Evolutionary conservation across 2,888 invertebrate species (phyloP).

Genomic region (Gnatocerus cornutus): DNA sequence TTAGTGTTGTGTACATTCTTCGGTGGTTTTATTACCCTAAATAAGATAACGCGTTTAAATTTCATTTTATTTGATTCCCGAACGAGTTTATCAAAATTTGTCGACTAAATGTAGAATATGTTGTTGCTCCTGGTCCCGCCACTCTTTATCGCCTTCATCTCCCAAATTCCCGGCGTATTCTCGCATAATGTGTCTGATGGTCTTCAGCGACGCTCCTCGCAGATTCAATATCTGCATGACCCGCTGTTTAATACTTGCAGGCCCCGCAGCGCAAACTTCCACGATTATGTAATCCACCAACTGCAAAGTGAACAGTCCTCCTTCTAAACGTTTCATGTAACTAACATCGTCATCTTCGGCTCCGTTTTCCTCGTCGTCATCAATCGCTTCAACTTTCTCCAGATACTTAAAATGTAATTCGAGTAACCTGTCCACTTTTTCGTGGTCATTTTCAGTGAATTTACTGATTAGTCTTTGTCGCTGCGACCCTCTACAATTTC

Average conservation of each 20-base stretch:
- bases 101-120: slow-evolving; percentile 94
- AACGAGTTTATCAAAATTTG: slow-evolving; percentile 83
- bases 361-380: slow-evolving; percentile 77
- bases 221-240: slow-evolving; percentile 92
- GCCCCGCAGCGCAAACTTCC: slow-evolving; percentile 84
- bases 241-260: slow-evolving; percentile 84
- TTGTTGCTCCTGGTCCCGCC: slow-evolving; percentile 91
- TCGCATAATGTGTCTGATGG: slow-evolving; percentile 94
- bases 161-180: slow-evolving; percentile 97
- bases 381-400: slow-evolving; percentile 91
- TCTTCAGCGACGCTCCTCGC: slow-evolving; percentile 92
- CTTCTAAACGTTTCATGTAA: slow-evolving; percentile 91
- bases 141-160: slow-evolving; percentile 88
- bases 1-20: no score
- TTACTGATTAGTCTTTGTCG: slow-evolving; percentile 93
- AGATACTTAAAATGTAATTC: slow-evolving; percentile 98
- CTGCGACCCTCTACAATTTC: slow-evolving; percentile 93
- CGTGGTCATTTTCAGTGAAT: slow-evolving; percentile 98
- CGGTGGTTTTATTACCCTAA: no score
- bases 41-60: no score
- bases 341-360: slow-evolving; percentile 80
- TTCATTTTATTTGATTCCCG: no score
- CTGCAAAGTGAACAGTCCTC: slow-evolving; percentile 96
- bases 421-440: slow-evolving; percentile 96
- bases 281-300: slow-evolving; percentile 92